These are phyloP conservation scores for Cordilura impudica DNA, from an alignment of 2,888 invertebrate species.

Conservation along the genomic window DNA sequence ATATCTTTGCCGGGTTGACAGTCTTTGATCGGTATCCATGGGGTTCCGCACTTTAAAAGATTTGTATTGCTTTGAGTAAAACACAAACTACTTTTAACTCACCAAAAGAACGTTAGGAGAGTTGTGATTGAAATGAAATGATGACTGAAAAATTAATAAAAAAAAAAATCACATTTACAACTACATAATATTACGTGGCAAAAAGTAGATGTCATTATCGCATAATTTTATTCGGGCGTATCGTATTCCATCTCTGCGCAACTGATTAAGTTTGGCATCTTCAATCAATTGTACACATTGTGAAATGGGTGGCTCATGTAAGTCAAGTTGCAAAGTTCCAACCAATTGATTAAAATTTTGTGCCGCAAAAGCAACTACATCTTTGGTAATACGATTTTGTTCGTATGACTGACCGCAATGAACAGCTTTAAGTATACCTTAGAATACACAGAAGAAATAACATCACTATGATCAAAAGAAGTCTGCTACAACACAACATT, in stretches of 20 bases:
- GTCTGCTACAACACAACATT: no score
- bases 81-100: no score
- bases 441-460: no score
- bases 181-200: constrained; percentile 98
- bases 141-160: no score
- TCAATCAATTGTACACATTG: constrained; percentile 91
- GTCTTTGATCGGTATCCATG: no score
- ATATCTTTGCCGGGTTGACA: no score
- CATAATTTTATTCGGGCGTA: constrained; percentile 94
- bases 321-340: constrained; percentile 93
- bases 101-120: no score
- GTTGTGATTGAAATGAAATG: no score
- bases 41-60: no score
- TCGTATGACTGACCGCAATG: constrained; percentile 87
- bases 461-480: no score
- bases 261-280: constrained; percentile 97
- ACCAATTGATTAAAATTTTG: constrained; percentile 94
- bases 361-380: constrained; percentile 98
- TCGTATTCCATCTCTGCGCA: constrained; percentile 94
- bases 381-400: constrained; percentile 95
- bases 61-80: no score
- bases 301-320: constrained; percentile 98
- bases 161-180: no score
- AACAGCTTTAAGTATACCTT: constrained; percentile 95
- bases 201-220: constrained; percentile 98